Base-by-base conservation (phyloP, 2,888 invertebrate species). In the Drosophila sordidapex region DNA sequence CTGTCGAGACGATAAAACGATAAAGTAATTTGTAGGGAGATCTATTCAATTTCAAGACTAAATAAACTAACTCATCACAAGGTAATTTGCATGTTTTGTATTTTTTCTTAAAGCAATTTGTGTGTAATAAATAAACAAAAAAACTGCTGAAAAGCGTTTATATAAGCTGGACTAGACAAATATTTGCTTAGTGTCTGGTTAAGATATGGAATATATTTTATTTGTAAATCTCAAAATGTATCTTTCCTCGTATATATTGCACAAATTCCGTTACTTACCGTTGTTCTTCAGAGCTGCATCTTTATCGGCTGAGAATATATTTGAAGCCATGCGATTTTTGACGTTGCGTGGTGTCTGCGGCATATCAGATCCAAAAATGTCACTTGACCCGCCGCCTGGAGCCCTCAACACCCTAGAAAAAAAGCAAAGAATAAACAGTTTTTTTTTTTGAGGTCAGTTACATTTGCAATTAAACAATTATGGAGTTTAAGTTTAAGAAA, bases 351-450 rank as follows among this genome's bases (percentile, higher is more conserved):
- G 93, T 64, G 93, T 93, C 78, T 91, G 91, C 60, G 91, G 91
- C 76, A 90, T 76, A 71, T 92, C 93, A 64, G 89, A 80, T 62
- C 93, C 93, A 82, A 95, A 95, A 89, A 95, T 94, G 91, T 95
- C 94, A 86, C 94, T 94, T 83, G 94, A 94, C n/a, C 94, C 95
- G 81, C 95, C 95, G 77, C 95, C 95, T 81, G 95, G 95, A 76
- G 95, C 95, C 91, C 95, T 95, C 90, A 95, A 90, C 70, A 95
- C 95, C 93, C 95, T 95, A 91, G 4, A 93, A 94, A 82, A 53
- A 57, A 61, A 68, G 15, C 4, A 48, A 52, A 64, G 49, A n/a
- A 18, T 40, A 27, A 4, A 38, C 31, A 11, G 46, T 27, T 67
- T 48, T 25, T 63, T 33, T 15, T 43, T 43, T 59, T 25, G 15